phyloP scores from a whole-genome alignment of 2,888 invertebrate species.

The Idaea aversata region DNA sequence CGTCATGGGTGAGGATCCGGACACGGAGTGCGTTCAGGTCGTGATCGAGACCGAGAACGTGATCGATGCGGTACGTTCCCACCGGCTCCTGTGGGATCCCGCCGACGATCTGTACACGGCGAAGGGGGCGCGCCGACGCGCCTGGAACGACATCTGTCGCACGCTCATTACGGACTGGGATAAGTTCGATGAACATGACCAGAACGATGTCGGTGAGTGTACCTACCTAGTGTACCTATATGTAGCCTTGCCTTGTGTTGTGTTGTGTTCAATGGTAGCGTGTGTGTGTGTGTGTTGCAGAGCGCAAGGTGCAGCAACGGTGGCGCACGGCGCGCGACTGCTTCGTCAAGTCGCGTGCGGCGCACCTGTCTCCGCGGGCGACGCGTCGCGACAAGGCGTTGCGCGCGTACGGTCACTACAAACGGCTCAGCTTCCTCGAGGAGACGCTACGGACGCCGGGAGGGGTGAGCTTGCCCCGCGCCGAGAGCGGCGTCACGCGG shows the following conservation, averaged over 20 bases:
- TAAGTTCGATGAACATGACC: conserved; percentile 4
- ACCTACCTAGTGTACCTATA: no score
- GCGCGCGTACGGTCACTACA: conserved; percentile 12
- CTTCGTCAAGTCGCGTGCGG: conserved; percentile 16
- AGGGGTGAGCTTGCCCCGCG: neutral
- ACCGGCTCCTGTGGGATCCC: conserved; percentile 13
- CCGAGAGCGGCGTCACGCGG: neutral
- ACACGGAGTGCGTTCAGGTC: conserved; percentile 10
- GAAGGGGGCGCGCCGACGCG: conserved; percentile 10
- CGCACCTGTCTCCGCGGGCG: conserved; percentile 8
- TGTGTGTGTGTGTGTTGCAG: conserved; percentile 6
- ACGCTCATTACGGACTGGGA: conserved; percentile 6
- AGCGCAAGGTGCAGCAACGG: conserved; percentile 18
- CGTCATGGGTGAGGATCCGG: conserved; percentile 5
- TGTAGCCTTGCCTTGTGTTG: no score
- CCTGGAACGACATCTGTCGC: conserved; percentile 11
- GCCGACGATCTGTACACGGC: conserved; percentile 12
- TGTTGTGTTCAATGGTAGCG: no score
- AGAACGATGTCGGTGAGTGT: conserved; percentile 10
- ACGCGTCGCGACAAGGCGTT: neutral
- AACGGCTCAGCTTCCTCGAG: conserved; percentile 14
- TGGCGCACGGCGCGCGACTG: conserved; percentile 21
- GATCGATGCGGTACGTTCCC: conserved; percentile 13
- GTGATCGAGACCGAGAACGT: conserved; percentile 19
- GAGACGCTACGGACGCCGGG: conserved; percentile 13